A percentile compares a stretch with the other conserved stretches of the same genome.
Evolutionary conservation across 2,113 vertebrate species (phyloP).

Genomic region (Pseudorasbora parva): DNA sequence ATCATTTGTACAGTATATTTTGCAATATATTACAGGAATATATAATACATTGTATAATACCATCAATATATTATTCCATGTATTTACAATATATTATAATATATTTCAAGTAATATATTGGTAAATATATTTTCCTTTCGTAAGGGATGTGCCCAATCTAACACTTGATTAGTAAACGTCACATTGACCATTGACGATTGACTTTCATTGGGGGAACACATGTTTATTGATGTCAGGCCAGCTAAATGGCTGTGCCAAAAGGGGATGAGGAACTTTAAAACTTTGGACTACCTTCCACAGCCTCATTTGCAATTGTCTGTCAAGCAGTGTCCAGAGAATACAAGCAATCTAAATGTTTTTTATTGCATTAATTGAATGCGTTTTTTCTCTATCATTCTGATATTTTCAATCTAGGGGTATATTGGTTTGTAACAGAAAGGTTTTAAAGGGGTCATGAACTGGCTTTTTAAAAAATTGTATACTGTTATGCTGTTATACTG

Average conservation of each 20-base stretch:
- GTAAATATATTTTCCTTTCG: too few species aligned
- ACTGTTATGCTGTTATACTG: too few species aligned
- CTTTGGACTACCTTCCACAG: neutral
- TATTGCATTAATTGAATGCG: slow-evolving; percentile 45
- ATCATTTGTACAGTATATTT: too few species aligned
- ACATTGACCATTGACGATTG: slow-evolving; percentile 33
- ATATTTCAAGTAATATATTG: too few species aligned
- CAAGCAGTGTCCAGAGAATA: slow-evolving; percentile 60
- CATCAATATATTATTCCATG: too few species aligned
- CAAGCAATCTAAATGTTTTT: slow-evolving; percentile 53
- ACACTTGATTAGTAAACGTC: slow-evolving; percentile 6
- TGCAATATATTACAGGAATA: too few species aligned
- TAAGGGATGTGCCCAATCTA: neutral
- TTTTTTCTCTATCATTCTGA: slow-evolving; percentile 34
- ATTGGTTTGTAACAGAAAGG: slow-evolving; percentile 14
- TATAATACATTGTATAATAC: too few species aligned
- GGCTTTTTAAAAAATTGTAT: too few species aligned
- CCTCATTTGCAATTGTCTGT: slow-evolving; percentile 43
- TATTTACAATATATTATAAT: too few species aligned
- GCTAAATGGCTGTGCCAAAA: slow-evolving; percentile 54
- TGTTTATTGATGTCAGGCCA: slow-evolving; percentile 55
- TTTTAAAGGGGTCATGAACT: too few species aligned
- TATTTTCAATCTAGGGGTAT: neutral
- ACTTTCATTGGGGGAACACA: slow-evolving; percentile 35
- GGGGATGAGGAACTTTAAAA: slow-evolving; percentile 55